Evolutionary conservation across 2,797 vertebrate genomes (phyloP), one percentile per base, ranked within the genome.

Genomic region (Pseudochaenichthys georgianus): DNA sequence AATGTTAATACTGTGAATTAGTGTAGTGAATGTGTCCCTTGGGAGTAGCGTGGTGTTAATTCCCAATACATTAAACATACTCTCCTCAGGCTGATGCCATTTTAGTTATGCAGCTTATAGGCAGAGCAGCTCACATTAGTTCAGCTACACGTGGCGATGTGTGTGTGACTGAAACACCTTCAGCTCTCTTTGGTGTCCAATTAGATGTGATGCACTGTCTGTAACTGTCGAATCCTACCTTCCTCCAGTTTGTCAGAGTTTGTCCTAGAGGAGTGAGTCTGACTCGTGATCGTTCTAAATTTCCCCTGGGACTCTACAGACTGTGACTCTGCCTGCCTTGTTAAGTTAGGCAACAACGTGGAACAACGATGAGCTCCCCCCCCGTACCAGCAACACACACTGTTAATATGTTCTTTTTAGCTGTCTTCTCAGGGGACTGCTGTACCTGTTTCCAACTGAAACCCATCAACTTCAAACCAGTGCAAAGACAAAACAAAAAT

Each of bases 281-380:
- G 78, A 84, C 77, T 88, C 4, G 13, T 67, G 71, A 86, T 60
- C 67, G 64, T 80, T 62, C 52, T 50, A 81, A 82, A 91, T 89
- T 81, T 87, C 86, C 86, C 84, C 23, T 4, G 81, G 68, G 89
- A 85, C 65, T 5, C 86, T 55, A 17, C 66, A 72, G 47, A 64
- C 77, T 53, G 68, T 6, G 54, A 55, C 73, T 82, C 13, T 83
- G 47, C 23, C 64, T 70, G 81, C 78, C 78, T 82, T 71, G 88
- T 88, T 90, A 79, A 74, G 61, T 76, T 66, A 38, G 64, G 64
- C 58, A 84, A 73, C 77, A 68, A 70, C 0, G 13, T 78, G 81
- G 85, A 89, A 87, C 75, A 67, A 28, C 0, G 11, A 75, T 50
- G 54, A 69, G 48, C 77, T 46, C 28, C 59, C 21, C 48, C 23